Base-by-base conservation (phyloP, 2,888 invertebrate genomes). In the Argynnis bischoffii region DNA sequence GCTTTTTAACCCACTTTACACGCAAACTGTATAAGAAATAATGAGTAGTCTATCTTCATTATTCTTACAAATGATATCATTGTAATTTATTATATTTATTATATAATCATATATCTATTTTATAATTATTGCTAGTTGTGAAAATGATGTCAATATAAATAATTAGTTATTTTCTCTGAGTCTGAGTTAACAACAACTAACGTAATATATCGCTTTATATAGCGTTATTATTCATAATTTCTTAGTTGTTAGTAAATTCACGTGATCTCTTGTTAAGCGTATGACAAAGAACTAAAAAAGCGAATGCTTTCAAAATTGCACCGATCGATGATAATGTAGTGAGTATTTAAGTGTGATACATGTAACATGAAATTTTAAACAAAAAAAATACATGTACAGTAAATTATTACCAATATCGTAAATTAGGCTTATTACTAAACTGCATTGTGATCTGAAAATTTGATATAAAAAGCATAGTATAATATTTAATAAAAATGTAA, bases 211-310 rank as follows among this genome's bases (percentile, higher is more conserved):
- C 66, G 70, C 46, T 65, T 51, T 53, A 54, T 56, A 47, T 67
- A 72, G 66, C 74, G 74, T 81, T 81, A 78, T 77, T 81, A 83
- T 85, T 83, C 80, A 81, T 76, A 77, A 66, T 75, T 76, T 77
- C 78, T 81, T 75, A 76, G 70, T 26, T 74, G 71, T 66, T 41
- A 11, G 8, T 41, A 11, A 41, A 74, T 77, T 82, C 81, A 81
- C 79, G 77, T 82, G 84, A 84, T 82, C 81, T 81, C 54, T 59
- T 51, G 74, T 79, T 79, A 83, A 82, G 77, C 82, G 77, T 82
- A 78, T 84, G 84, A 80, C 79, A 83, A 63, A 69, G 46, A 60
- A 63, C 41, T 59, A 59, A 11, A 61, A 51, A 53, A 31, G 41
- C n/a, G 18, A 35, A 35, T 61, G 61, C 0, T 51, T 53, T 16